Conservation (phyloP, 2,797 vertebrate genomes). For the Pogoniulus pusillus region DNA sequence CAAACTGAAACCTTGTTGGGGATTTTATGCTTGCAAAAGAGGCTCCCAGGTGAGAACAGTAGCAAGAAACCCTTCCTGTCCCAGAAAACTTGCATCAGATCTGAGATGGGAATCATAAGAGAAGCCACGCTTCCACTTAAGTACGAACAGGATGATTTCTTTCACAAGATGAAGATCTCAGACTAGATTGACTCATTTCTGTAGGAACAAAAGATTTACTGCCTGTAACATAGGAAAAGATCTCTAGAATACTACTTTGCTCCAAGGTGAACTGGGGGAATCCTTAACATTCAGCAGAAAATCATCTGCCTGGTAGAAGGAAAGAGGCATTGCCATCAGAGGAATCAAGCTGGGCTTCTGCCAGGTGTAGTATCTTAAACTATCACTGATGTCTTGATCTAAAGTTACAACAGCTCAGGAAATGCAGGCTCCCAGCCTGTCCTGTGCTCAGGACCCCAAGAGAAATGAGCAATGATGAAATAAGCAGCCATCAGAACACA, state of each 20-base stretch:
- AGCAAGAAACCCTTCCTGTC: not conserved
- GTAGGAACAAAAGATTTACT: not conserved
- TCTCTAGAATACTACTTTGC: not conserved
- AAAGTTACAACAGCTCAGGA: not conserved
- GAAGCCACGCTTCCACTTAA: not conserved
- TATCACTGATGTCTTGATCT: rapidly evolving
- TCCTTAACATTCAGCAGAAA: not conserved
- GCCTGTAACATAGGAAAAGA: not conserved
- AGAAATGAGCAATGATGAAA: not conserved
- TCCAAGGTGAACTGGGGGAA: not conserved
- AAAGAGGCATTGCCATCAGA: not conserved
- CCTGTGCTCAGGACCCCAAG: not conserved
- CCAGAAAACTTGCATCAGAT: not conserved
- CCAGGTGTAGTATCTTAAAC: not conserved
- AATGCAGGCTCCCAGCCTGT: not conserved
- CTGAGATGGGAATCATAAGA: not conserved
- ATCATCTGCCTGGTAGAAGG: not conserved
- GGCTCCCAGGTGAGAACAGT: not conserved
- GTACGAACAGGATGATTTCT: not conserved
- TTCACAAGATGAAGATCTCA: not conserved
- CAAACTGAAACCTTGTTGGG: not conserved
- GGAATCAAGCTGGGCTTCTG: not conserved
- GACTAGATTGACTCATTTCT: not conserved
- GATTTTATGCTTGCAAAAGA: not conserved
- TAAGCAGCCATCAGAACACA: not conserved